Evolutionary conservation across 2,888 invertebrate species (phyloP).

Genomic region (Agrochola litura): DNA sequence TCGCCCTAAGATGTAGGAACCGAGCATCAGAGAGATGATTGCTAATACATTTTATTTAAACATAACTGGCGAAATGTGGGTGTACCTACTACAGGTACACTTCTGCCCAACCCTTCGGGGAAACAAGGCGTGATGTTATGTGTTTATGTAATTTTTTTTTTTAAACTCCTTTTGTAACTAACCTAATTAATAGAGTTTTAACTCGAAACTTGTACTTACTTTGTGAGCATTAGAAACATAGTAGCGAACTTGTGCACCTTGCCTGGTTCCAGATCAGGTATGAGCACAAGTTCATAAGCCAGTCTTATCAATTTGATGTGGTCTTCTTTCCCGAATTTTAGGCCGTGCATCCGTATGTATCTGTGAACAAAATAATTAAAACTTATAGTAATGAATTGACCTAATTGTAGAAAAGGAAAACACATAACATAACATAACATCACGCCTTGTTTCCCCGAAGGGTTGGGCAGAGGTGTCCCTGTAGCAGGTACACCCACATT

Average conservation of each 20-base stretch:
- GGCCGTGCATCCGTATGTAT: constrained; percentile 95
- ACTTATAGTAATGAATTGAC: not conserved
- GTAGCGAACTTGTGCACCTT: constrained; percentile 93
- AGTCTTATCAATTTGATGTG: constrained; percentile 95
- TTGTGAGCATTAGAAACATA: constrained; percentile 92
- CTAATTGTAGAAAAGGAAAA: not conserved
- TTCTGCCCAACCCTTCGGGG: too few species aligned
- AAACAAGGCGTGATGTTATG: too few species aligned
- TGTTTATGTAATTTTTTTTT: too few species aligned
- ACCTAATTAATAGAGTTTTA: not conserved
- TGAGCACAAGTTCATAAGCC: constrained; percentile 93
- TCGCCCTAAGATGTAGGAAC: not conserved
- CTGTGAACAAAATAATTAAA: constrained; percentile 85
- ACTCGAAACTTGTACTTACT: constrained; percentile 89
- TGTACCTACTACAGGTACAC: too few species aligned
- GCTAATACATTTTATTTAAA: not conserved
- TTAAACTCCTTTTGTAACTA: not conserved
- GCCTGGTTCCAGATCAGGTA: constrained; percentile 94
- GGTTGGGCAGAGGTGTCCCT: too few species aligned
- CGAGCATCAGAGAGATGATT: not conserved
- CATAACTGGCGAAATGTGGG: too few species aligned
- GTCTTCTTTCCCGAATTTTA: constrained; percentile 97
- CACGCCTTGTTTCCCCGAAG: too few species aligned
- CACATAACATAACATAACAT: too few species aligned
- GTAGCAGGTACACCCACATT: too few species aligned